phyloP scores from a whole-genome alignment of 1,140 invertebrate genomes.

The Drosophila tristis region DNA sequence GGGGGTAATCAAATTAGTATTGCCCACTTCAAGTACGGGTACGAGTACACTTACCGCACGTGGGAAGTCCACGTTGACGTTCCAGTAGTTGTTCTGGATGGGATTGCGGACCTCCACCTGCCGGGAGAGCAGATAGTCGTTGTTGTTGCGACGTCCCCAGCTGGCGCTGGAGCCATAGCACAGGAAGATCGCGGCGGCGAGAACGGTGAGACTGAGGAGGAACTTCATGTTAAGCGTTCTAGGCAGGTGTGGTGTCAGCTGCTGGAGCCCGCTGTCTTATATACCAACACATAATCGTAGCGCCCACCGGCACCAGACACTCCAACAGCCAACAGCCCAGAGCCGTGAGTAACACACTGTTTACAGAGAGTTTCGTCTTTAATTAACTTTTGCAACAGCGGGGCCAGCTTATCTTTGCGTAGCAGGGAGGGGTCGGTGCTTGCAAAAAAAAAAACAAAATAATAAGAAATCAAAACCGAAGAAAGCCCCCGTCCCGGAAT shows the following conservation, averaged over 20 bases:
- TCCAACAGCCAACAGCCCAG: no score
- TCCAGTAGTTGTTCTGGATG: constrained; percentile 64
- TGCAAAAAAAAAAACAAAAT: constrained; percentile 22
- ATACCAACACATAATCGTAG: constrained; percentile 16
- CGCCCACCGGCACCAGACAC: background rate
- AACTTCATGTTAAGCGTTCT: constrained; percentile 49
- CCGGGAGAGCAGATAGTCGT: constrained; percentile 55
- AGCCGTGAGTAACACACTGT: constrained; percentile 38
- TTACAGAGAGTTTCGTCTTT: constrained; percentile 40
- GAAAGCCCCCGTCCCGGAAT: constrained; percentile 43
- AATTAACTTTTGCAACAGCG: constrained; percentile 42
- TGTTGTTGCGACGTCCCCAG: constrained; percentile 55
- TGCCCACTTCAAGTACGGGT: background rate
- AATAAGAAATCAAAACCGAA: constrained; percentile 34
- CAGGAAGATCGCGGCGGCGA: constrained; percentile 59
- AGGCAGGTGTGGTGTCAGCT: constrained; percentile 28
- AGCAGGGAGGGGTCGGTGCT: background rate
- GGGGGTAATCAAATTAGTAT: background rate
- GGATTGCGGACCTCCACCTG: constrained; percentile 58
- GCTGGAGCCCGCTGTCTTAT: constrained; percentile 24
- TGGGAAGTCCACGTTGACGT: constrained; percentile 59
- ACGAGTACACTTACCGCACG: constrained; percentile 62
- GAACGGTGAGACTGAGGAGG: constrained; percentile 52
- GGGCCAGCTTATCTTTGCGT: constrained; percentile 28
- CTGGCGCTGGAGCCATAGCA: constrained; percentile 54